These are phyloP conservation scores for Montipora capitata DNA, from an alignment of 92 coral and sea anemone species.

Conservation along the genomic window DNA sequence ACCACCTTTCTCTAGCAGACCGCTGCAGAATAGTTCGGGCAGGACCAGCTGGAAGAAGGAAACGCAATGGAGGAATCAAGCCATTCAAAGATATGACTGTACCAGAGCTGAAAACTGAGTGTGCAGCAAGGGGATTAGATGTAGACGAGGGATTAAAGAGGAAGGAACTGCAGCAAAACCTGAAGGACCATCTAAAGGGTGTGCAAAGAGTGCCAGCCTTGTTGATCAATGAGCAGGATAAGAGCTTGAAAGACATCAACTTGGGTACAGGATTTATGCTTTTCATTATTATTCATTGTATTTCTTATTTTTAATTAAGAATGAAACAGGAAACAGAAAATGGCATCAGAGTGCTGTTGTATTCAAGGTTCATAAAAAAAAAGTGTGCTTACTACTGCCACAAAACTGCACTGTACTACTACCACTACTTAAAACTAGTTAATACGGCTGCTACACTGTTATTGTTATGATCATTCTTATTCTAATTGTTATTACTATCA, in stretches of 20 bases:
- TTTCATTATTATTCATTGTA: no score
- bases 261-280: slow-evolving; percentile 18
- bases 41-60: slow-evolving; percentile 40
- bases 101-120: background rate
- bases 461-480: no score
- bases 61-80: slow-evolving; percentile 49
- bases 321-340: background rate
- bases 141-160: slow-evolving; percentile 10
- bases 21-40: slow-evolving; percentile 21
- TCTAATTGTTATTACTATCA: no score
- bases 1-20: slow-evolving; percentile 43
- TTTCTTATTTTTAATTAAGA: background rate
- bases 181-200: slow-evolving; percentile 39
- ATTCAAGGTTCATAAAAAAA: no score
- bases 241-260: slow-evolving; percentile 28
- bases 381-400: no score
- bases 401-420: no score
- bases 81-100: slow-evolving; percentile 45
- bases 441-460: no score
- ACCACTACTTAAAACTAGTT: no score
- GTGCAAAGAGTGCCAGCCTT: slow-evolving; percentile 44
- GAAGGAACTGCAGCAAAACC: slow-evolving; percentile 38
- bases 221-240: slow-evolving; percentile 39
- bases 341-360: background rate
- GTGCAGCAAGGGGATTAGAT: slow-evolving; percentile 11